phyloP scores from a whole-genome alignment of 2,888 invertebrate genomes.

The Nudaria mundana region DNA sequence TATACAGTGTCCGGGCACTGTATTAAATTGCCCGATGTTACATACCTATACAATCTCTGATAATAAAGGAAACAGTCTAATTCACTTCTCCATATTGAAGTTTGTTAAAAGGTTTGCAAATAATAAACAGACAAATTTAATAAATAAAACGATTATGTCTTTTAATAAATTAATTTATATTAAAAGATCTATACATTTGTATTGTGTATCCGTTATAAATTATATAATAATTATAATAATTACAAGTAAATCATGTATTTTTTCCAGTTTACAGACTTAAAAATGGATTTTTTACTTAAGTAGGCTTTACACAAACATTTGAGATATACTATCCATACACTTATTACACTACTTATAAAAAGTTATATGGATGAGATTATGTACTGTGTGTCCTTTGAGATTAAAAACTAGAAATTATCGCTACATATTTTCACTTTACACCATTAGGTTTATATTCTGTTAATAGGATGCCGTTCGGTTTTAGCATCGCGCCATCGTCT shows the following conservation, averaged over 20 bases:
- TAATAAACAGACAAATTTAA: not conserved
- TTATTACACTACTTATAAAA: not conserved
- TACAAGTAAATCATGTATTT: conserved; percentile 5
- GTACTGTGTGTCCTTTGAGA: not conserved
- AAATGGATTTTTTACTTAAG: not conserved
- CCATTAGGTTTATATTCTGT: no score
- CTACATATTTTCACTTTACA: no score
- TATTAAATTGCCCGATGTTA: no score
- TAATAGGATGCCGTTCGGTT: no score
- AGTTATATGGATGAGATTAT: not conserved
- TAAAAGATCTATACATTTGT: conserved; percentile 4
- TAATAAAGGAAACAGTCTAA: no score
- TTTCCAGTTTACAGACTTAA: conserved; percentile 5
- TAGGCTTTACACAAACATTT: not conserved
- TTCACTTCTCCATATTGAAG: no score
- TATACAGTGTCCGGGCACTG: no score
- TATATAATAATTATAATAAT: conserved; percentile 1
- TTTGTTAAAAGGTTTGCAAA: no score
- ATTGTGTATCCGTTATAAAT: not conserved
- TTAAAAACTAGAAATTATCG: not conserved
- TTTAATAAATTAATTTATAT: no score
- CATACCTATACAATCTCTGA: no score
- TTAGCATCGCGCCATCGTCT: no score
- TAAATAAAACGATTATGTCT: no score
- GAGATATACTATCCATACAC: not conserved